Conservation (phyloP, 2,888 invertebrate species). For the Odontomyia ornata region DNA sequence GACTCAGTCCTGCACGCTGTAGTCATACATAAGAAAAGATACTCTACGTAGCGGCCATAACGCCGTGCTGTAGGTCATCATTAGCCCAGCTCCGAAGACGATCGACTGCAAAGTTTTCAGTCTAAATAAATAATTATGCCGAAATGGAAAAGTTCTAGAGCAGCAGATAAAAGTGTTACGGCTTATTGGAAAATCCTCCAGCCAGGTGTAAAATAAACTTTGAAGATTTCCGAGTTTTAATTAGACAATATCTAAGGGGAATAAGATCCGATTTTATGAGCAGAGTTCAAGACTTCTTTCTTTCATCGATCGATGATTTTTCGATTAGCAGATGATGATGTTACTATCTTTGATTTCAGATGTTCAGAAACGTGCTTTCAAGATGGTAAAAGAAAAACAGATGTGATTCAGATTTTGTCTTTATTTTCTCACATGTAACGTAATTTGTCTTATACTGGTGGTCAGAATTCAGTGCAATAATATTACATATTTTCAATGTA, state of each 20-base stretch:
- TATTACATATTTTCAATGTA: too few relatives aligned
- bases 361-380: too few relatives aligned
- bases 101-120: not conserved
- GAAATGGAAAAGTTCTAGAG: slow-evolving; percentile 21
- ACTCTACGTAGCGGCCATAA: not conserved
- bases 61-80: not conserved
- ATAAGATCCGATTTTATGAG: not conserved
- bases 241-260: not conserved
- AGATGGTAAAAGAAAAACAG: too few relatives aligned
- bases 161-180: slow-evolving; percentile 14
- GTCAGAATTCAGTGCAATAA: too few relatives aligned
- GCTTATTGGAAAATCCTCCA: slow-evolving; percentile 25
- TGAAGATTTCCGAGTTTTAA: slow-evolving; percentile 22
- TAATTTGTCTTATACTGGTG: too few relatives aligned
- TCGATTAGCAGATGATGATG: too few relatives aligned
- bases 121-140: slow-evolving; percentile 12
- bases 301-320: too few relatives aligned
- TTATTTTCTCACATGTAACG: too few relatives aligned
- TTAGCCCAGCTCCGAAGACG: not conserved
- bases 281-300: not conserved
- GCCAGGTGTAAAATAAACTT: slow-evolving; percentile 36
- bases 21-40: not conserved
- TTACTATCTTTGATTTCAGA: too few relatives aligned
- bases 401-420: too few relatives aligned
- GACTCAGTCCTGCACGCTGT: not conserved